Conservation (phyloP, 2,797 vertebrate genomes). For the Lates japonicus region DNA sequence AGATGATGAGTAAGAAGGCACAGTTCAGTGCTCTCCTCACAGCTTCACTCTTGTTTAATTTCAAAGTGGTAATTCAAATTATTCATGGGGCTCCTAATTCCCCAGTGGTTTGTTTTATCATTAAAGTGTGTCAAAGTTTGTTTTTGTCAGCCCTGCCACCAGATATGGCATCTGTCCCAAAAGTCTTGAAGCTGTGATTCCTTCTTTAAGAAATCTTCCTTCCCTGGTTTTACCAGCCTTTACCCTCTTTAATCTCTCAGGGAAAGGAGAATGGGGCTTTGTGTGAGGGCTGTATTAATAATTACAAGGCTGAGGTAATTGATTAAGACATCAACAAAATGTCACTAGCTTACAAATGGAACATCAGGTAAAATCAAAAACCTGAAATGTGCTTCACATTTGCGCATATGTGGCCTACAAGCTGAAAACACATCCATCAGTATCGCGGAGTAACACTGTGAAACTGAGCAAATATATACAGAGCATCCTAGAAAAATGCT, state of each 20-base stretch:
- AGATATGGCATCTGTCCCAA: conserved; percentile 28
- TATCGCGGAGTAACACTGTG: conserved; percentile 2
- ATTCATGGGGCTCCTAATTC: conserved; percentile 65
- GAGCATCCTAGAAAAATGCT: conserved; percentile 18
- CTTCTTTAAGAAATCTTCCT: conserved; percentile 31
- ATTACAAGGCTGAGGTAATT: conserved; percentile 18
- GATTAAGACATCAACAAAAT: conserved; percentile 13
- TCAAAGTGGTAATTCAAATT: conserved; percentile 53
- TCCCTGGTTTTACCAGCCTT: conserved; percentile 26
- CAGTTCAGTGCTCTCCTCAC: conserved; percentile 25
- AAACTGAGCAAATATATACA: conserved; percentile 15
- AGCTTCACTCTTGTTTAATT: conserved; percentile 41
- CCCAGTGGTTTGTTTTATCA: conserved; percentile 62
- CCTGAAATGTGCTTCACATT: conserved; percentile 34
- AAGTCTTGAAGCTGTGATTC: conserved; percentile 23
- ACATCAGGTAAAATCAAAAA: conserved; percentile 24
- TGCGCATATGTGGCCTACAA: neutral
- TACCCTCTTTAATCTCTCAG: conserved; percentile 24
- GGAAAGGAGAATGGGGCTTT: neutral
- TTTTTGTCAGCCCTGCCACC: conserved; percentile 49
- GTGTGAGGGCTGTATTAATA: conserved; percentile 1
- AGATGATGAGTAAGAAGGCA: conserved; percentile 40
- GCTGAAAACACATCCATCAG: conserved; percentile 34
- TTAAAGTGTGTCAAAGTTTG: conserved; percentile 62
- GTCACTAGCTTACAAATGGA: conserved; percentile 19